Base-by-base conservation (phyloP, 2,113 vertebrate genomes). In the Zootoca vivipara region DNA sequence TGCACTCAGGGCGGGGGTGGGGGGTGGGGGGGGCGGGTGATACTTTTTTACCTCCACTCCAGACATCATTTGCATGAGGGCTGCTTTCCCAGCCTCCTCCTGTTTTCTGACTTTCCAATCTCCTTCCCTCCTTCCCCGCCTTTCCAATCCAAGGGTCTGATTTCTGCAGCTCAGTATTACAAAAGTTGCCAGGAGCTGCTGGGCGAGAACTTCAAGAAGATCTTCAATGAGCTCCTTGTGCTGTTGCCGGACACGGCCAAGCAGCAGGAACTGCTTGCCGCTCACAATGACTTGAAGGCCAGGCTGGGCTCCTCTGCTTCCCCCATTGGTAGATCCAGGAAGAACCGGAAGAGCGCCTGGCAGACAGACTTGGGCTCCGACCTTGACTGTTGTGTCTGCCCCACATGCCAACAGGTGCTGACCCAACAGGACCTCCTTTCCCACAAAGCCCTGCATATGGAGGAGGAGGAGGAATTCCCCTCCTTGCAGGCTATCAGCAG, bases 211-310 rank as follows among this genome's bases (percentile, higher is more conserved):
- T 99, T 99, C 87, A 97, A 90, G 96, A 96, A 97, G 90, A 98
- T 99, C 91, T 99, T 99, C 91, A 98, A 96, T 0, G 99, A 99
- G 96, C 95, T 99, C 92, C 93, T 99, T 94, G 98, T 99, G 82
- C 96, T 99, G 33, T 92, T 99, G 86, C 99, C 99, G 0, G 99
- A 99, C 96, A 98, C 98, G 0, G 94, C 90, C 81, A 99, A 99
- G 94, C 99, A 99, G 94, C 98, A 99, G 95, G 99, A 99, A 96
- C 98, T 99, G 79, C 98, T 99, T 82, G 96, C 96, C 1, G 99
- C 98, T 2, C 99, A 99, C 85, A 95, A 96, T 0, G 98, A 98
- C 95, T 97, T 96, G 92, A 89, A 93, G 72, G 92, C 96, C 80
- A 91, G 98, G 96, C 73, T 97, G 95, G 81, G 95, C 87, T 7